Evolutionary conservation across 2,888 invertebrate species (phyloP), one percentile per base, ranked within the genome.

Genomic region (Adineta ricciae): DNA sequence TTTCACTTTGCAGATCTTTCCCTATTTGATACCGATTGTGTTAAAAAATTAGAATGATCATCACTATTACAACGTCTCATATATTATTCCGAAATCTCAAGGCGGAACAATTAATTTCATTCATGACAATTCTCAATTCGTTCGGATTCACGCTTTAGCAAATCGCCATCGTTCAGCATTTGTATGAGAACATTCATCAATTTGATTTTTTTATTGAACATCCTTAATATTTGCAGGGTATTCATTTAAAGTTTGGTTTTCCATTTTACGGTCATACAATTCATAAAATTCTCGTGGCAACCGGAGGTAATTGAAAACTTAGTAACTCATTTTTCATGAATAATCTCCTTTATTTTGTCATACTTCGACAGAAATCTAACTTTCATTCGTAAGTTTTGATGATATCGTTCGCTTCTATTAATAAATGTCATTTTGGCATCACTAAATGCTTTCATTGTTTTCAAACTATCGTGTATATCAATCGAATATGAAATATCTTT

Each of bases 251-350:
- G 7, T 98, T 98, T 90, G 93, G 94, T 87, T 98, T 98, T 90
- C 96, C 96, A 78, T 98, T 97, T 92, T 98, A 99, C 91, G 98
- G 98, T 0, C 95, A 96, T 90, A 91, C 92, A 85, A 93, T 97
- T 46, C 92, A 93, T 86, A 96, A 95, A 90, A 93, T 98, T 78
- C 97, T 97, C 0, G 94, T 99, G 83, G 97, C 98, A 16, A 98
- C 97, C 88, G 54, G 88, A 91, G 91, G 98, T 78, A 78, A 78
- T 64, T 46, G 11, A 46, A 8, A 46, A 46, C 8, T 46, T 8
- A 46, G 8, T 8, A 46, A 46, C 11, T 46, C 11, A 11, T 46
- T 46, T 46, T 46, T 46, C 46, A 8, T 46, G 5, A 41, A 78
- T 32, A 9, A 78, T 38, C 24, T 78, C 11, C 16, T 41, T 41